Evolutionary conservation across 2,888 invertebrate genomes (phyloP), one percentile per base, ranked within the genome.

Genomic region (Cotesia congregata): DNA sequence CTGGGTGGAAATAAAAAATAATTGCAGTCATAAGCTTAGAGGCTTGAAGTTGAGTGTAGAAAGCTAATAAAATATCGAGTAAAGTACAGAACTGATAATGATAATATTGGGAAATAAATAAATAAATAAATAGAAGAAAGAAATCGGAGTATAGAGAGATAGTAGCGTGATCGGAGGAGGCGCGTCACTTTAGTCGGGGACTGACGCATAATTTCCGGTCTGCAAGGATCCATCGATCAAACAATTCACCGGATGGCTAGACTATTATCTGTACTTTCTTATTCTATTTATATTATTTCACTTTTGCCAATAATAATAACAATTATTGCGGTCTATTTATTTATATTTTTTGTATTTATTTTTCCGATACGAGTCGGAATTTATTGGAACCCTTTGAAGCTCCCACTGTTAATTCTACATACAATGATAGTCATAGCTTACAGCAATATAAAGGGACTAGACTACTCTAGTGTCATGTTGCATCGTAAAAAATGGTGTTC

Each of bases 191-290:
- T 85, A 85, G 85, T 84, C 83, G 83, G 80, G 85, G 88, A 89
- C 87, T 86, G 89, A 89, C 89, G 89, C 88, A 88, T 89, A 89
- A 89, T 89, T 89, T 89, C 89, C 89, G 88, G 85, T 84, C 83
- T 83, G 79, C 80, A 76, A 75, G 83, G 83, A 89, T 88, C 86
- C 87, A 89, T 89, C 89, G 89, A 89, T 89, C 89, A 89, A 89
- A 89, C 89, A 88, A 80, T 86, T 78, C 80, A 79, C 80, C 78
- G 78, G 78, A 74, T 69, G 40, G 30, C 12, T 12, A 9, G 9
- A 65, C 38, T 65, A 65, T 65, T 65, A 20, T 65, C 65, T 62
- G 15, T 62, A 62, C 62, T 20, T 7, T 62, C 62, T 7, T n/a
- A 12, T 62, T 62, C 50, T 50, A 50, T 9, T 50, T 50, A 50